Conservation (phyloP, 2,113 vertebrate genomes). For the Forbesichthys agassizii region DNA sequence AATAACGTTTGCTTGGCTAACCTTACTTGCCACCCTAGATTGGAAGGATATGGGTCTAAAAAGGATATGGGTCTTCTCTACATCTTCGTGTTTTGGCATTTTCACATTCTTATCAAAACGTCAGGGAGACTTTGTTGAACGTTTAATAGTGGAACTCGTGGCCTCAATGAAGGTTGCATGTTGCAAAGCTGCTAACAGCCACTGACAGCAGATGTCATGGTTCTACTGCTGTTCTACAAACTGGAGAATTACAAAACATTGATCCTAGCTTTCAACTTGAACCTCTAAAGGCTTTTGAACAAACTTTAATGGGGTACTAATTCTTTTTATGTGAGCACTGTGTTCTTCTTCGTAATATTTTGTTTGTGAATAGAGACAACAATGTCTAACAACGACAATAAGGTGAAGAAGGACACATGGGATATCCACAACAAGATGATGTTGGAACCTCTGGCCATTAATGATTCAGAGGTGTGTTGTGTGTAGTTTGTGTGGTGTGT, state of each 20-base stretch:
- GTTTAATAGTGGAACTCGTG: slow-evolving; percentile 20
- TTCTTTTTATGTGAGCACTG: neutral
- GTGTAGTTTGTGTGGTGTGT: neutral
- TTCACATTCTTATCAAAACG: neutral
- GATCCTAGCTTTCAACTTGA: neutral
- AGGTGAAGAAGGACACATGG: slow-evolving; percentile 75
- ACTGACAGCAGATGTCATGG: neutral
- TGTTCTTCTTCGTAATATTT: neutral
- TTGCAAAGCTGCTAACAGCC: neutral
- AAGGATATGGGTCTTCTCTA: too few relatives aligned
- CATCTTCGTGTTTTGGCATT: neutral
- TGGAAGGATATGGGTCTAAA: too few relatives aligned
- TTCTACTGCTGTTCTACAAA: neutral
- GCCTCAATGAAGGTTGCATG: neutral
- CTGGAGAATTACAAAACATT: neutral
- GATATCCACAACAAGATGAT: slow-evolving; percentile 88
- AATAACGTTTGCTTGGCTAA: too few relatives aligned
- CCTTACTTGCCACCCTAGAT: too few relatives aligned
- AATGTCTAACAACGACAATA: slow-evolving; percentile 50
- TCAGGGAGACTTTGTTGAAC: slow-evolving; percentile 18
- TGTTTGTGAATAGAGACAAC: slow-evolving; percentile 16
- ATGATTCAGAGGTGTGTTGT: slow-evolving; percentile 83
- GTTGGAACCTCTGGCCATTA: slow-evolving; percentile 81
- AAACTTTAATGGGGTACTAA: too few relatives aligned
- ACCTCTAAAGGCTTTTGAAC: neutral